These are phyloP conservation scores for Oryzias woworae DNA, from an alignment of 2,113 vertebrate species.

Conservation along the genomic window DNA sequence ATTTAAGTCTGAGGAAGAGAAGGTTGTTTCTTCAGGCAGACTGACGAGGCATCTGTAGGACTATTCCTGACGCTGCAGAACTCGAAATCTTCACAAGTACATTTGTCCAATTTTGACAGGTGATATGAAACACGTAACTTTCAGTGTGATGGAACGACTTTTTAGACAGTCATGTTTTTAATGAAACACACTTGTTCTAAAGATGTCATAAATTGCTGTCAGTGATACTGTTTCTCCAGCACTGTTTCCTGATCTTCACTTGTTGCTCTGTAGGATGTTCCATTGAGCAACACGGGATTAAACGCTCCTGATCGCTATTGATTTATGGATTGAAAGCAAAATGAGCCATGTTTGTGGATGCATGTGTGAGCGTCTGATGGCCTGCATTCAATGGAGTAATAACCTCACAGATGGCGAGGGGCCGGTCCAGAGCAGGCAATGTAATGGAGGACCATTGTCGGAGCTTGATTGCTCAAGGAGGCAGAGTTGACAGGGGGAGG, in stretches of 20 bases:
- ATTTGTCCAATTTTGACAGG: too few relatives aligned
- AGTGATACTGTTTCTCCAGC: too few relatives aligned
- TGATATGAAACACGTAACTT: too few relatives aligned
- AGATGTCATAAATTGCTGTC: too few relatives aligned
- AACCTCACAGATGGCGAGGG: slow-evolving; percentile 79
- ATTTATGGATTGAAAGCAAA: slow-evolving; percentile 67
- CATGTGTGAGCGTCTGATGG: slow-evolving; percentile 53
- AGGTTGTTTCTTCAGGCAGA: not conserved
- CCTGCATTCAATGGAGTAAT: slow-evolving; percentile 70
- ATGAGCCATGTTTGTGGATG: slow-evolving; percentile 25
- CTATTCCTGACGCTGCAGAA: not conserved
- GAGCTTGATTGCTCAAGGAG: slow-evolving; percentile 79
- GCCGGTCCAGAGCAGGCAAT: slow-evolving; percentile 65
- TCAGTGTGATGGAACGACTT: too few relatives aligned
- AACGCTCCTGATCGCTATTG: slow-evolving; percentile 68
- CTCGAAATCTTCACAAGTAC: not conserved
- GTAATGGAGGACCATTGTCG: slow-evolving; percentile 76
- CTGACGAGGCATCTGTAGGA: not conserved
- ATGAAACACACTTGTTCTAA: too few relatives aligned
- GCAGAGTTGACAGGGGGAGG: slow-evolving; percentile 73
- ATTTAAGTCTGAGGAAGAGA: not conserved
- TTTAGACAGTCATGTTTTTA: too few relatives aligned
- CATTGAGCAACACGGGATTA: slow-evolving; percentile 43
- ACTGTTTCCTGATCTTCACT: slow-evolving; percentile 12
- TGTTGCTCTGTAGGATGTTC: slow-evolving; percentile 16